Evolutionary conservation across 2,113 vertebrate genomes (phyloP).

Genomic region (Lontra canadensis): DNA sequence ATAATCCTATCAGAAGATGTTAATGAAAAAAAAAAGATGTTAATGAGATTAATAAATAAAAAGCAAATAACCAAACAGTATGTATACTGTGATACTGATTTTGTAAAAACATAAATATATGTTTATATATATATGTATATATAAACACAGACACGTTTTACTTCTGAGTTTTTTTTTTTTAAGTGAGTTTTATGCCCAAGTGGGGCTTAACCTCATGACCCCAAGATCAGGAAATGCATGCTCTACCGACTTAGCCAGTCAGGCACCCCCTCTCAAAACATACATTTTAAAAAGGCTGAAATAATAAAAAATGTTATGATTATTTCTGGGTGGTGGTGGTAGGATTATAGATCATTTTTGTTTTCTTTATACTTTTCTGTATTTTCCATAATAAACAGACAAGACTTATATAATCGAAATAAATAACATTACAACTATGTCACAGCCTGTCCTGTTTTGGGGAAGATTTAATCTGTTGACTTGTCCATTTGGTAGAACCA

Average conservation of each 20-base stretch:
- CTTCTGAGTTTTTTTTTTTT: background rate
- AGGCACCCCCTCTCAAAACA: background rate
- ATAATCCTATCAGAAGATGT: background rate
- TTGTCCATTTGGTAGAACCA: background rate
- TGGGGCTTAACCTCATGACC: background rate
- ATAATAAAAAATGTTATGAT: constrained; percentile 4
- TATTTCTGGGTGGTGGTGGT: background rate
- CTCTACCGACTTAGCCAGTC: background rate
- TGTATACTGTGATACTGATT: background rate
- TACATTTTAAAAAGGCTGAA: background rate
- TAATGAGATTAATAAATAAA: constrained; percentile 16
- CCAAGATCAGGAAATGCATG: background rate
- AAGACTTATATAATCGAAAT: background rate
- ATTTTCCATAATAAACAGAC: constrained; percentile 3
- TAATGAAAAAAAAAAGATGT: too few relatives aligned
- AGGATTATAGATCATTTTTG: constrained; percentile 9
- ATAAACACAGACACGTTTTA: background rate
- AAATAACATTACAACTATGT: background rate
- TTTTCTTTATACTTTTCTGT: constrained; percentile 9
- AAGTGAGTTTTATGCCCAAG: background rate
- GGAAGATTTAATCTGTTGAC: constrained; percentile 8
- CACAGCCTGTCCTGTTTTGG: background rate
- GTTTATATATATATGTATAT: background rate
- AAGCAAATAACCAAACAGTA: background rate
- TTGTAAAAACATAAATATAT: background rate